Percentiles rank a stretch among this genome's conserved stretches.
These are phyloP conservation scores for Drosophila pruinosa DNA, from an alignment of 1,140 invertebrate genomes.

Conservation along the genomic window DNA sequence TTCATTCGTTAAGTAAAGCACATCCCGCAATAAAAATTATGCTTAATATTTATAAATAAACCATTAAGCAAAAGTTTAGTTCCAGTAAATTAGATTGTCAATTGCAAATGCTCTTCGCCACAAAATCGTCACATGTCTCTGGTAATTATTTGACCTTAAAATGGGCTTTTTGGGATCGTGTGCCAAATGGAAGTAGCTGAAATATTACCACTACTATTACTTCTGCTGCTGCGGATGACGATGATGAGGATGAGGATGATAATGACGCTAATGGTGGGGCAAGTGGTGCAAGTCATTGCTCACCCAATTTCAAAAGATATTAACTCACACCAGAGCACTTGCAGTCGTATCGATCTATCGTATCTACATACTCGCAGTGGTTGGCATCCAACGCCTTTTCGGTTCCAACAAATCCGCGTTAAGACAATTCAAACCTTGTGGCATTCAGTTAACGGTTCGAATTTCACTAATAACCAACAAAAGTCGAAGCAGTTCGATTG, in stretches of 20 bases:
- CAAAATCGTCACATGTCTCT: slow-evolving; percentile 23
- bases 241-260: slow-evolving; percentile 18
- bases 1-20: not conserved
- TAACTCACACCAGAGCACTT: slow-evolving; percentile 32
- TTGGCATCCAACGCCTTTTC: slow-evolving; percentile 30
- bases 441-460: slow-evolving; percentile 66
- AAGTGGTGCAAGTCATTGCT: slow-evolving; percentile 68
- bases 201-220: slow-evolving; percentile 18
- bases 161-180: slow-evolving; percentile 55
- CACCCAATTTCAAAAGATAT: slow-evolving; percentile 76
- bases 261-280: slow-evolving; percentile 14
- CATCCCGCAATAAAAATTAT: not conserved
- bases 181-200: slow-evolving; percentile 60
- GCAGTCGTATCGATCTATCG: not conserved
- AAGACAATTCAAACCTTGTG: slow-evolving; percentile 68
- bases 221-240: slow-evolving; percentile 40
- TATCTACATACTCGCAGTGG: slow-evolving; percentile 12
- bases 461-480: slow-evolving; percentile 64
- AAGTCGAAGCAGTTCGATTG: slow-evolving; percentile 24
- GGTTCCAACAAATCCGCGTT: slow-evolving; percentile 56
- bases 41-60: not conserved
- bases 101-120: slow-evolving; percentile 13
- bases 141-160: slow-evolving; percentile 59
- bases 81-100: not conserved
- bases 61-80: not conserved